A percentile compares a stretch with the other conserved stretches of the same genome.
These are phyloP conservation scores for Epinephelus fuscoguttatus DNA, from an alignment of 2,113 vertebrate species.

Conservation along the genomic window DNA sequence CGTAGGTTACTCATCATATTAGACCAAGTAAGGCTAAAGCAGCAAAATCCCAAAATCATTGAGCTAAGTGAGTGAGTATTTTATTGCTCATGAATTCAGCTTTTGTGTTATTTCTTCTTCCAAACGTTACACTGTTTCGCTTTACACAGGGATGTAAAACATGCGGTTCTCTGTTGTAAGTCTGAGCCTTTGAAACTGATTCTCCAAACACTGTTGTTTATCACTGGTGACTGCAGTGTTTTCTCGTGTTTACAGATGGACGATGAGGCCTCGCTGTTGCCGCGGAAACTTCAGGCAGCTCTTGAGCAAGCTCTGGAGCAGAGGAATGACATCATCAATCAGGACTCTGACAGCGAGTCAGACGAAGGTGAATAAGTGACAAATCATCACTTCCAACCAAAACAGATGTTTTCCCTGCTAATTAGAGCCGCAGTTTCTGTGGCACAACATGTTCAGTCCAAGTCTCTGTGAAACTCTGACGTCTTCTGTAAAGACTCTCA, in stretches of 20 bases:
- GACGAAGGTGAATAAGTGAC: slow-evolving; percentile 91
- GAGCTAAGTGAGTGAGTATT: not conserved
- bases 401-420: slow-evolving; percentile 51
- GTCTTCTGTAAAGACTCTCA: slow-evolving; percentile 1
- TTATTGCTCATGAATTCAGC: slow-evolving; percentile 3
- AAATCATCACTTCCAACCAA: slow-evolving; percentile 9
- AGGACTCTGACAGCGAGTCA: slow-evolving; percentile 98
- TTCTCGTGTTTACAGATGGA: slow-evolving; percentile 90
- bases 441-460: slow-evolving; percentile 14
- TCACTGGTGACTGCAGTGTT: slow-evolving; percentile 47
- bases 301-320: slow-evolving; percentile 97
- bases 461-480: slow-evolving; percentile 36
- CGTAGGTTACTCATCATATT: not conserved
- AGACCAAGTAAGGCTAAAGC: not conserved
- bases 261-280: slow-evolving; percentile 96
- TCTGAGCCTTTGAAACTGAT: slow-evolving; percentile 42
- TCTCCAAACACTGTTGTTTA: slow-evolving; percentile 63
- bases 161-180: slow-evolving; percentile 27
- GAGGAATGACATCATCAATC: slow-evolving; percentile 95
- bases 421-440: slow-evolving; percentile 19
- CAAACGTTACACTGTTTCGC: not conserved
- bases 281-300: slow-evolving; percentile 97
- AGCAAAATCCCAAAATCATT: not conserved
- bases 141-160: slow-evolving; percentile 40
- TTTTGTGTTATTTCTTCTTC: slow-evolving; percentile 12